These are phyloP conservation scores for Mastigias papua DNA, from an alignment of 30 jellyfish, hydroid and myxozoan species.

Conservation along the genomic window DNA sequence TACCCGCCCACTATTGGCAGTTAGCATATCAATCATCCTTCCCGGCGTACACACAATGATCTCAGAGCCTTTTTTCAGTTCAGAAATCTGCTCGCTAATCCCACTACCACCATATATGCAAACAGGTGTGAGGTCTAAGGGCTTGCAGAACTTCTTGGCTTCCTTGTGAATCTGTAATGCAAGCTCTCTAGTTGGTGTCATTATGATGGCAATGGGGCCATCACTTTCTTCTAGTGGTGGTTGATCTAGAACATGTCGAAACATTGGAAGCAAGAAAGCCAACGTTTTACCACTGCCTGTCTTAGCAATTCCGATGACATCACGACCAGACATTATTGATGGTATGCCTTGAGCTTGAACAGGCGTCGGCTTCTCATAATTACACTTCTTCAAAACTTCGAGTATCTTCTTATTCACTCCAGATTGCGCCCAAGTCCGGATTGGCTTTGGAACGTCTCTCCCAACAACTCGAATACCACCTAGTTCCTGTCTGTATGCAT, in stretches of 20 bases:
- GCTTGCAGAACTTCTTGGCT: slow-evolving; percentile 87
- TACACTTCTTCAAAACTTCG: slow-evolving; percentile 84
- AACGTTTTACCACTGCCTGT: slow-evolving; percentile 99
- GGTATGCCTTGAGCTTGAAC: slow-evolving; percentile 99
- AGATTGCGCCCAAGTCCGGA: slow-evolving; percentile 97
- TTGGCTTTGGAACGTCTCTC: slow-evolving; percentile 95
- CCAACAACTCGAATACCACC: slow-evolving; percentile 96
- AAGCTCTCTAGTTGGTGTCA: slow-evolving; percentile 99
- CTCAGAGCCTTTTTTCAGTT: slow-evolving; percentile 97
- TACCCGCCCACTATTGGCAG: slow-evolving; percentile 97
- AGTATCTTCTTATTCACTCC: slow-evolving; percentile 84
- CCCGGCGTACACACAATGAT: slow-evolving; percentile 99
- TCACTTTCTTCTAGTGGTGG: slow-evolving; percentile 90
- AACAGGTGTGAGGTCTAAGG: slow-evolving; percentile 82
- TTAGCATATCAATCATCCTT: slow-evolving; percentile 98
- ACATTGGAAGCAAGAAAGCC: slow-evolving; percentile 97
- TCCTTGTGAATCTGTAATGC: slow-evolving; percentile 97
- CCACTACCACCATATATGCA: slow-evolving; percentile 99
- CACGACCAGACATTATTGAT: slow-evolving; percentile 99
- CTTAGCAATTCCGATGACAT: slow-evolving; percentile 98
- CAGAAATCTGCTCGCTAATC: slow-evolving; percentile 99
- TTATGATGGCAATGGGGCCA: slow-evolving; percentile 98
- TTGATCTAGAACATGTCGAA: slow-evolving; percentile 98
- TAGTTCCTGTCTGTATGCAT: slow-evolving; percentile 77
- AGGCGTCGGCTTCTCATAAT: slow-evolving; percentile 98